Evolutionary conservation across 2,888 invertebrate species (phyloP), one percentile per base, ranked within the genome.

Genomic region (Callimorpha dominula): DNA sequence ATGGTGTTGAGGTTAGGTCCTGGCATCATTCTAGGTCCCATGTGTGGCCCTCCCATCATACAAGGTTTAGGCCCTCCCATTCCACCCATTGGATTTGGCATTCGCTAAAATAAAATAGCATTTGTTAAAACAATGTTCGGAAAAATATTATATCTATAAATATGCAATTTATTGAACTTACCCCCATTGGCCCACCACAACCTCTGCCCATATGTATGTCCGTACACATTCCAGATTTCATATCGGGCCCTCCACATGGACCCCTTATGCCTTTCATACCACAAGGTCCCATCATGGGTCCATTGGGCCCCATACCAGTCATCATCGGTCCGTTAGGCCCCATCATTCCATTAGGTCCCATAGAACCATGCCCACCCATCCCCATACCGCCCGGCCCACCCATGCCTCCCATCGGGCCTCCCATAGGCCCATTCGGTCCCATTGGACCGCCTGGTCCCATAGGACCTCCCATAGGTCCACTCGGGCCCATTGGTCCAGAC

Each of bases 151-250:
- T 43, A 57, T 17, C 40, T 15, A 43, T 57, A 68, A 65, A 52
- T 70, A 15, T 52, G 52, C 4, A 64, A 20, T 17, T n/a, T 54
- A 50, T n/a, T 31, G n/a, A 40, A 90, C 94, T 93, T 83, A 96
- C 96, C 87, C 95, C 96, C 96, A 96, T 96, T 65, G 96, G 96
- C 65, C 95, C 96, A 2, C 95, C 95, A 72, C 96, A 96, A 4
- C 93, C 95, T 81, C 96, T 90, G 20, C 95, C 95, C 95, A 96
- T 95, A 84, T 96, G 96, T 91, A 96, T 96, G 84, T 96, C 96
- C 76, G 93, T 90, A 79, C 96, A 96, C 95, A 96, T 96, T 11
- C 94, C 94, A 0, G 91, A 85, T 78, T 96, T 96, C 95, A 96
- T 96, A 77, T 96, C 96, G 1, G 96, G 95, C n/a, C 95, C 93